These are phyloP conservation scores for Hippasteria phrygiana DNA, from an alignment of 53 echinoderm and acorn worm species.

Conservation along the genomic window DNA sequence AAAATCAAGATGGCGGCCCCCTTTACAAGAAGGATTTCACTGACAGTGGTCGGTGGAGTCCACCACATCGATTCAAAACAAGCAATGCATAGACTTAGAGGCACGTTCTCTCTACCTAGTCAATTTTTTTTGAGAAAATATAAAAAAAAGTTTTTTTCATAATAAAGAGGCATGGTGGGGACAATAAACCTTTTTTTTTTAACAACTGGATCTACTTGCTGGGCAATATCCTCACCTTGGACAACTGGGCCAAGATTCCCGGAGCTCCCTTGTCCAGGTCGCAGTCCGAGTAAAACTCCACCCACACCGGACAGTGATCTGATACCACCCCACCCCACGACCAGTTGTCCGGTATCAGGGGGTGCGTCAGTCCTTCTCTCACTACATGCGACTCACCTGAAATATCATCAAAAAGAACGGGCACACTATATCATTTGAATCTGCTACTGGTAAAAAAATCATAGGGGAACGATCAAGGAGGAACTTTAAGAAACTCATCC, in stretches of 20 bases:
- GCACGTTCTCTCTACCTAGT: no score
- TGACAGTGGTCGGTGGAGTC: no score
- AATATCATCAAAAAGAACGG: neutral
- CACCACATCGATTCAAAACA: no score
- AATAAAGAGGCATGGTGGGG: no score
- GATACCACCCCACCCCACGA: slow-evolving; percentile 84
- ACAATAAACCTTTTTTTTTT: neutral
- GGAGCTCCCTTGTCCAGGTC: slow-evolving; percentile 44
- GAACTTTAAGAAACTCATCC: no score
- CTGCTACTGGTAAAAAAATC: no score
- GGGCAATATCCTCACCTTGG: slow-evolving; percentile 53
- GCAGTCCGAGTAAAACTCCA: slow-evolving; percentile 65
- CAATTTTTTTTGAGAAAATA: no score
- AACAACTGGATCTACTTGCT: neutral
- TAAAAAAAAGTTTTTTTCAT: no score
- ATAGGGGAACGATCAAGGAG: no score
- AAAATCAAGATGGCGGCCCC: no score
- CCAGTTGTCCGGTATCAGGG: slow-evolving; percentile 84
- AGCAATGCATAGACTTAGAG: no score
- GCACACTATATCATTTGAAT: neutral
- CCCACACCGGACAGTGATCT: slow-evolving; percentile 82
- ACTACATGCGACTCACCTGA: slow-evolving; percentile 76
- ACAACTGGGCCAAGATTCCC: slow-evolving; percentile 29
- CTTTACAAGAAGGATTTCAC: no score
- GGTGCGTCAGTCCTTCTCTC: slow-evolving; percentile 79